A percentile compares a stretch with the other conserved stretches of the same genome.
These are phyloP conservation scores for Falcaria lacertinaria DNA, from an alignment of 2,888 invertebrate species.

Conservation along the genomic window DNA sequence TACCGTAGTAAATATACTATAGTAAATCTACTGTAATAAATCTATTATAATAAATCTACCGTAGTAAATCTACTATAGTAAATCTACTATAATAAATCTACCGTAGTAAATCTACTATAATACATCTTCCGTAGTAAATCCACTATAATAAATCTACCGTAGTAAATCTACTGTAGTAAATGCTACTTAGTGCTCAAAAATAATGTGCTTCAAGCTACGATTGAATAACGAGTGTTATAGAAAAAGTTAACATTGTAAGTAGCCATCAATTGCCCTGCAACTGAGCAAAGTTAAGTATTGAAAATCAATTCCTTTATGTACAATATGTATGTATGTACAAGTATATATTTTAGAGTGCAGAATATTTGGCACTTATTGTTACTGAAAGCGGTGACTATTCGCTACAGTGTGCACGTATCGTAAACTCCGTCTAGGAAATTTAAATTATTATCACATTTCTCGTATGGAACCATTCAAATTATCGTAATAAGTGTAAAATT, in stretches of 20 bases:
- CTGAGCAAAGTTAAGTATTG: constrained; percentile 28
- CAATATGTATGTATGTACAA: constrained; percentile 4
- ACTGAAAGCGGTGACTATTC: constrained; percentile 56
- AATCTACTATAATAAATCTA: no score
- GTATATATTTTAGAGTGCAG: constrained; percentile 49
- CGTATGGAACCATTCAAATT: constrained; percentile 24
- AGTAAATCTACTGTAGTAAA: not conserved
- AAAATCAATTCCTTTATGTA: constrained; percentile 39
- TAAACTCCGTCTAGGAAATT: constrained; percentile 17
- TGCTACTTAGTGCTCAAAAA: constrained; percentile 5
- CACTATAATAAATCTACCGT: no score
- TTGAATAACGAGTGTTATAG: constrained; percentile 9
- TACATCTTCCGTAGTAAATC: no score
- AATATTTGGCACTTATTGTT: constrained; percentile 61
- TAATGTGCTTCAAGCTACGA: constrained; percentile 17
- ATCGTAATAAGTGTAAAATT: constrained; percentile 23
- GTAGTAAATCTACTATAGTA: no score
- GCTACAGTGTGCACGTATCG: constrained; percentile 27
- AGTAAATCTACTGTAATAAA: not conserved
- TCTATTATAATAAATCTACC: not conserved
- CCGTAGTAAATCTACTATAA: not conserved
- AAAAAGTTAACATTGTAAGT: constrained; percentile 20
- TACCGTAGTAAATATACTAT: not conserved
- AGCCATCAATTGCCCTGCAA: constrained; percentile 30
- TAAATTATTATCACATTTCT: constrained; percentile 47